Evolutionary conservation across 2,113 vertebrate species (phyloP).

Genomic region (Balaeniceps rex): DNA sequence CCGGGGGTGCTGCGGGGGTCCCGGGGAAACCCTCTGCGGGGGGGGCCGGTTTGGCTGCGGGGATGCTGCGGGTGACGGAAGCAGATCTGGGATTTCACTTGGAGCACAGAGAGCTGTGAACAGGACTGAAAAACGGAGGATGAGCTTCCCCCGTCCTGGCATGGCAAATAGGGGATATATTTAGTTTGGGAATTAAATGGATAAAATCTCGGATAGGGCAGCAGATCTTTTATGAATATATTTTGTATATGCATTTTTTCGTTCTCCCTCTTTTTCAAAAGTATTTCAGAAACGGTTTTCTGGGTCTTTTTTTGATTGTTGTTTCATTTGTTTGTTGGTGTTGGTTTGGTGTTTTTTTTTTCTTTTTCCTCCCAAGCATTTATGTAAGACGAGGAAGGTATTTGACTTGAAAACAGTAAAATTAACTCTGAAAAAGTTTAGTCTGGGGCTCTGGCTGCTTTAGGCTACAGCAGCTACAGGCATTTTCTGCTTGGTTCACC

Average conservation of each 20-base stretch:
- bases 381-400: not conserved
- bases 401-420: not conserved
- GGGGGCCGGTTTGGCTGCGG: not conserved
- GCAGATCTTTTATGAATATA: not conserved
- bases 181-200: not conserved
- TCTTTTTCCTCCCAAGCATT: not conserved
- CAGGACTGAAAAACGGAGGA: not conserved
- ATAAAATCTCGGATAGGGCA: not conserved
- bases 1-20: not conserved
- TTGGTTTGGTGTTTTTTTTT: not conserved
- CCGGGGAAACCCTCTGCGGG: not conserved
- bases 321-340: not conserved
- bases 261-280: not conserved
- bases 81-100: not conserved
- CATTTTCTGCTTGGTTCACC: not conserved
- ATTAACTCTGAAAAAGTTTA: not conserved
- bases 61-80: fast-evolving
- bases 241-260: fast-evolving
- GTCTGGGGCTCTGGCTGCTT: not conserved
- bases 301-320: not conserved
- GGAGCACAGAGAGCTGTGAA: not conserved
- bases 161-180: fast-evolving
- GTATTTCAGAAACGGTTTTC: not conserved
- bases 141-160: not conserved
- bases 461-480: not conserved